Conservation (phyloP, 2,888 invertebrate genomes). For the Parthenolecanium corni region DNA sequence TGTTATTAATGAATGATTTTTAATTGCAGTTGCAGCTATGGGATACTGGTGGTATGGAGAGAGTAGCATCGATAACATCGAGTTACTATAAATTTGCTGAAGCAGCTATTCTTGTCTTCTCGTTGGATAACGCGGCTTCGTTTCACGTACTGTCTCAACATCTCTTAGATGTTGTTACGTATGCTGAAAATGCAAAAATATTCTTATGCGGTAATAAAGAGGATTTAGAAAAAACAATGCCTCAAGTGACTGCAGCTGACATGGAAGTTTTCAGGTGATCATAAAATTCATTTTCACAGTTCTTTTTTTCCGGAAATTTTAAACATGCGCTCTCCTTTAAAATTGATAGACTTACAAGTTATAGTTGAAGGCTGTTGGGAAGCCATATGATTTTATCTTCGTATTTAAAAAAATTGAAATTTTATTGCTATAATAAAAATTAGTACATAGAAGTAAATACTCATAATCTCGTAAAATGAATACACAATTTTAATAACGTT, state of each 20-base stretch:
- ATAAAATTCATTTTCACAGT: constrained; percentile 8
- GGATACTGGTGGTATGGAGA: constrained; percentile 96
- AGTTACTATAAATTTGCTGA: constrained; percentile 94
- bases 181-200: constrained; percentile 89
- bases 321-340: background rate
- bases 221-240: constrained; percentile 60
- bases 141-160: constrained; percentile 88
- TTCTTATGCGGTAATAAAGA: constrained; percentile 87
- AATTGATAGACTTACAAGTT: too few species aligned
- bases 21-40: constrained; percentile 70
- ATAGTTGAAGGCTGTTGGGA: background rate
- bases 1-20: constrained; percentile 23
- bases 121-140: constrained; percentile 78
- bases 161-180: constrained; percentile 81
- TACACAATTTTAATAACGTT: too few species aligned
- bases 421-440: background rate
- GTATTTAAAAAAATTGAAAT: background rate
- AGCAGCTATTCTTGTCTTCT: constrained; percentile 84
- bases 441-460: too few species aligned
- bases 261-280: constrained; percentile 74
- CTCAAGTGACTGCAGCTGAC: constrained; percentile 73
- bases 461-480: too few species aligned
- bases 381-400: background rate
- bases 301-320: background rate
- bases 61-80: constrained; percentile 87